phyloP scores from a whole-genome alignment of 1,140 invertebrate genomes.

The Lamellibrachia luymesi region DNA sequence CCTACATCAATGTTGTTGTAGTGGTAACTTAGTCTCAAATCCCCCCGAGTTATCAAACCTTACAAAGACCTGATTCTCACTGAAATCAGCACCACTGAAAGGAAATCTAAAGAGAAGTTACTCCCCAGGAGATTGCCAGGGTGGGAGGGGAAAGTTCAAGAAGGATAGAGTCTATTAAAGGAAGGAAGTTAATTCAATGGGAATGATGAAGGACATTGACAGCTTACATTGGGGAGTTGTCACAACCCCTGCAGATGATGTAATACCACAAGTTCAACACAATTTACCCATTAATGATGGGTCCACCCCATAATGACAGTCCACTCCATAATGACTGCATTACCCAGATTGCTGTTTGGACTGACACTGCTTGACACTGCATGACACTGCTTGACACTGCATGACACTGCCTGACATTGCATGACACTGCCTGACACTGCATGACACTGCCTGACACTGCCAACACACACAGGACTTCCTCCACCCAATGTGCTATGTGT shows the following conservation, averaged over 20 bases:
- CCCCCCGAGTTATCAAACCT: neutral
- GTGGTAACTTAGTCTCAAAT: neutral
- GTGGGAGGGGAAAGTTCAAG: neutral
- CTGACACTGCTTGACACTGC: too few relatives aligned
- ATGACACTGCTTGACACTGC: too few relatives aligned
- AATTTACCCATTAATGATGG: neutral
- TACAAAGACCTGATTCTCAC: neutral
- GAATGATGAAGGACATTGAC: neutral
- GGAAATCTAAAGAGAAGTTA: neutral
- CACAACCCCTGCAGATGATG: neutral
- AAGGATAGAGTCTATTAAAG: neutral
- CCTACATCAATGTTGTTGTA: neutral
- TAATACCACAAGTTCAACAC: neutral
- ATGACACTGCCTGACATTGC: too few relatives aligned
- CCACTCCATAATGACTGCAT: neutral
- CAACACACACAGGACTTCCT: neutral
- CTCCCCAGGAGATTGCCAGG: neutral
- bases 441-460: too few relatives aligned
- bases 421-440: too few relatives aligned
- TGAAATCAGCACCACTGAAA: neutral
- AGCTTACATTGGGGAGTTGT: neutral
- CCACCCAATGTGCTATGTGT: neutral
- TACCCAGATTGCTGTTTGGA: neutral
- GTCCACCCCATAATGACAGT: too few relatives aligned
- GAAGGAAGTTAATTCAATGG: neutral